Conservation (phyloP, 2,888 invertebrate species). For the Caprella mutica region DNA sequence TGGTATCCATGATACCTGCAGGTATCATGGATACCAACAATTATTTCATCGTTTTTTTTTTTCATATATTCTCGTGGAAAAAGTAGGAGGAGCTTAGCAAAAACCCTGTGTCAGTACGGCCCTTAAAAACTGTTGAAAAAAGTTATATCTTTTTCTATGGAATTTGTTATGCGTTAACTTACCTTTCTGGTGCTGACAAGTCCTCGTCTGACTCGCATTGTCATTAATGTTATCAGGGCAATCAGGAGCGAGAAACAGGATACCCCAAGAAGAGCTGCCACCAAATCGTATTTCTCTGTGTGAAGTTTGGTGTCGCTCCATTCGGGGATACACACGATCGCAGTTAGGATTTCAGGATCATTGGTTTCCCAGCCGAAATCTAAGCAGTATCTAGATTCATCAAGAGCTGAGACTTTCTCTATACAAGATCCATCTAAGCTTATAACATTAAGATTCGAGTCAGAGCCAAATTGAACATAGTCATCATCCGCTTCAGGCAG, state of each 20-base stretch:
- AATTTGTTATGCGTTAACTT: too few relatives aligned
- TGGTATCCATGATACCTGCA: too few relatives aligned
- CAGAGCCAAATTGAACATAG: conserved; percentile 2
- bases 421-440: conserved; percentile 17
- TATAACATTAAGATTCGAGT: conserved; percentile 15
- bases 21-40: too few relatives aligned
- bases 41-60: too few relatives aligned
- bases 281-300: conserved; percentile 20
- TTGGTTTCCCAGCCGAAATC: conserved; percentile 17
- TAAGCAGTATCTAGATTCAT: conserved; percentile 17
- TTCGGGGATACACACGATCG: conserved; percentile 16
- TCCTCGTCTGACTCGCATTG: conserved; percentile 22
- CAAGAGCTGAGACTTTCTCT: conserved; percentile 4
- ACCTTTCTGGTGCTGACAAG: conserved; percentile 32
- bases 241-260: conserved; percentile 24
- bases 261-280: conserved; percentile 18
- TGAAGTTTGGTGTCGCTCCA: conserved; percentile 12
- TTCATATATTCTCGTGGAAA: too few relatives aligned
- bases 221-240: conserved; percentile 21
- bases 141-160: too few relatives aligned
- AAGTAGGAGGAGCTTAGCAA: too few relatives aligned
- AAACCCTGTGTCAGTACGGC: too few relatives aligned
- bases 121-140: too few relatives aligned
- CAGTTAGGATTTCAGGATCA: conserved; percentile 5
- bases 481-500: conserved; percentile 11